A percentile compares a stretch with the other conserved stretches of the same genome.
Conservation (phyloP, 2,797 vertebrate genomes). For the Taeniopygia guttata region DNA sequence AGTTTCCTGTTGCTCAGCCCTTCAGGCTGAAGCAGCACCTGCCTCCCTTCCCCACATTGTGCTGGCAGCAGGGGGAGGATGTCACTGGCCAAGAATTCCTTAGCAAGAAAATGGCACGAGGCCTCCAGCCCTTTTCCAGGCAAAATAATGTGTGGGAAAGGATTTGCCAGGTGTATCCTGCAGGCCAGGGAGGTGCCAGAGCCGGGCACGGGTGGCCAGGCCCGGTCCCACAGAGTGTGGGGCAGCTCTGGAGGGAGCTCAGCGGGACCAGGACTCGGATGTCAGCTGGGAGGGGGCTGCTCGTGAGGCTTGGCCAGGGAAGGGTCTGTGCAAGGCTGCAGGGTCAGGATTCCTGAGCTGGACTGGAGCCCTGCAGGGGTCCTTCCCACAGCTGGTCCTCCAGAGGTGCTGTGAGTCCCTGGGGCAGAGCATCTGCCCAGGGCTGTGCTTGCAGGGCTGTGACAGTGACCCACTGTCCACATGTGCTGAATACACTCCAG, state of each 20-base stretch:
- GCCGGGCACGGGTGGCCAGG: not conserved
- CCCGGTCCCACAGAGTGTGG: fast-evolving
- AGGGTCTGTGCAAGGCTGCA: not conserved
- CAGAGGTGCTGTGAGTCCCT: not conserved
- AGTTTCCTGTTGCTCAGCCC: not conserved
- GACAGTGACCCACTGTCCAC: not conserved
- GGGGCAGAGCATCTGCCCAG: not conserved
- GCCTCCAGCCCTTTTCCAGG: not conserved
- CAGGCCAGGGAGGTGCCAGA: not conserved
- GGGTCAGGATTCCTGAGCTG: not conserved
- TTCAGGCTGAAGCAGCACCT: not conserved
- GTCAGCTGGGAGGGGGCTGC: not conserved
- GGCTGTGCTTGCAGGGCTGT: not conserved
- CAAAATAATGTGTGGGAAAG: not conserved
- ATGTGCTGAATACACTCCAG: not conserved
- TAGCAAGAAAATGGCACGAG: not conserved
- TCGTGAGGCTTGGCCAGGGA: not conserved
- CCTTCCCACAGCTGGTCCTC: not conserved
- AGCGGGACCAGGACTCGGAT: not conserved
- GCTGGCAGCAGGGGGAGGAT: not conserved
- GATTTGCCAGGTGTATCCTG: slow-evolving; percentile 2
- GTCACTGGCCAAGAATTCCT: not conserved
- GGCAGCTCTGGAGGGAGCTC: not conserved
- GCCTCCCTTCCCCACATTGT: not conserved
- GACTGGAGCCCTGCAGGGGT: not conserved